phyloP scores from a whole-genome alignment of 1,140 invertebrate species.

The Tribolium castaneum region DNA sequence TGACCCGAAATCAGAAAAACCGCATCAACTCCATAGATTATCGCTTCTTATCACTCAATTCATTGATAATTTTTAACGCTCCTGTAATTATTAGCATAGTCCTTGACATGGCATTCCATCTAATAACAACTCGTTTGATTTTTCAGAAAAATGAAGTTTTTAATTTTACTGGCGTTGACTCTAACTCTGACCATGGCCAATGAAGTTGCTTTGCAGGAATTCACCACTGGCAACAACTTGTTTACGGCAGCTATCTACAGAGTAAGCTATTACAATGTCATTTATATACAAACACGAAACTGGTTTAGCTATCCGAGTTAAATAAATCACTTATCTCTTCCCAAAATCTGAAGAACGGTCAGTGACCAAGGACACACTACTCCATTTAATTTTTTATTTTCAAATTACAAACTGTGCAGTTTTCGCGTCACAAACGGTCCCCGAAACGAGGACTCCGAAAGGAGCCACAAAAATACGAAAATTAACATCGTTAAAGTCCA shows the following conservation, averaged over 20 bases:
- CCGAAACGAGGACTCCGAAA: slow-evolving; percentile 71
- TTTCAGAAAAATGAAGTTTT: slow-evolving; percentile 24
- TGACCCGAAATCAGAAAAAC: no score
- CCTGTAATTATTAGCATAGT: background rate
- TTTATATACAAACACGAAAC: slow-evolving; percentile 9
- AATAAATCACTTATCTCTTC: slow-evolving; percentile 27
- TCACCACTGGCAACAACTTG: slow-evolving; percentile 47
- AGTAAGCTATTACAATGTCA: slow-evolving; percentile 43
- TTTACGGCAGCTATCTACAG: slow-evolving; percentile 53
- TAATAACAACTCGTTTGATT: background rate
- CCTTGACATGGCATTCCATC: background rate
- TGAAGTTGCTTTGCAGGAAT: slow-evolving; percentile 46
- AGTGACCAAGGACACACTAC: background rate
- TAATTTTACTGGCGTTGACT: slow-evolving; percentile 23
- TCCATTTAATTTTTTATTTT: background rate
- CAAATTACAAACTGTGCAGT: no score
- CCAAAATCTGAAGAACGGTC: slow-evolving; percentile 14
- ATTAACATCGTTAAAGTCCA: slow-evolving; percentile 82
- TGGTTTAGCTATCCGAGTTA: background rate
- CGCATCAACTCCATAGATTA: no score
- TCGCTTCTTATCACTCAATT: no score
- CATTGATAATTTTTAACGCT: background rate
- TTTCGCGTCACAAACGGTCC: slow-evolving; percentile 75
- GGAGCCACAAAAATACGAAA: slow-evolving; percentile 80
- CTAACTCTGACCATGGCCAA: slow-evolving; percentile 17